A percentile compares a stretch with the other conserved stretches of the same genome.
Conservation (phyloP, 2,797 vertebrate genomes). For the Caiman crocodilus region DNA sequence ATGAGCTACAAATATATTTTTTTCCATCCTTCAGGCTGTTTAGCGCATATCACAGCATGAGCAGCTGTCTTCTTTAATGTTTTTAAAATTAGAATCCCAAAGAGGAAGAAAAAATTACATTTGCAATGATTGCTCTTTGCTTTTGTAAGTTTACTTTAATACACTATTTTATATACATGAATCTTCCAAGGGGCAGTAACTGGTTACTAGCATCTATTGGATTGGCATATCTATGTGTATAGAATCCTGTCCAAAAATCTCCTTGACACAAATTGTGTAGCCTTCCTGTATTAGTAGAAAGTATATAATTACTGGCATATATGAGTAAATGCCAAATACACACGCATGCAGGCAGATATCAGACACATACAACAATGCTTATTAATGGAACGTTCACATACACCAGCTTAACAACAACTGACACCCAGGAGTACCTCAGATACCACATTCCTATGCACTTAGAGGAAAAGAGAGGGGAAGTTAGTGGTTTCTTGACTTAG, state of each 20-base stretch:
- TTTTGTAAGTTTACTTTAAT: slow-evolving; percentile 88
- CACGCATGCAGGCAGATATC: not conserved
- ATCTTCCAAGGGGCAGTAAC: slow-evolving; percentile 73
- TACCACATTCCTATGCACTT: not conserved
- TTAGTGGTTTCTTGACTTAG: not conserved
- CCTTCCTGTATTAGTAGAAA: slow-evolving; percentile 60
- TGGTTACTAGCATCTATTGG: slow-evolving; percentile 48
- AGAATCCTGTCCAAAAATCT: slow-evolving; percentile 69
- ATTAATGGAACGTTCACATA: accelerated
- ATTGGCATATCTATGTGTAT: slow-evolving; percentile 66
- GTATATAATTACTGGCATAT: slow-evolving; percentile 5
- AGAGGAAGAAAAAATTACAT: slow-evolving; percentile 86
- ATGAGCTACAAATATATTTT: slow-evolving; percentile 88
- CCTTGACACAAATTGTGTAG: slow-evolving; percentile 62
- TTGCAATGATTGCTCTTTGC: slow-evolving; percentile 86
- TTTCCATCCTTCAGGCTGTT: slow-evolving; percentile 87
- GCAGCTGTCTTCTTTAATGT: slow-evolving; percentile 88
- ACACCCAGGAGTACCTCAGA: not conserved
- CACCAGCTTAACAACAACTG: slow-evolving; percentile 19
- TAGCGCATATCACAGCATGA: slow-evolving; percentile 86
- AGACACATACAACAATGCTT: not conserved
- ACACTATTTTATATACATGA: slow-evolving; percentile 86
- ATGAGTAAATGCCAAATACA: slow-evolving; percentile 22
- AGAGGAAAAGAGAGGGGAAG: not conserved
- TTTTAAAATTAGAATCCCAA: slow-evolving; percentile 89